Conservation (phyloP, 2,888 invertebrate species). For the Acanthosepion pharaonis region DNA sequence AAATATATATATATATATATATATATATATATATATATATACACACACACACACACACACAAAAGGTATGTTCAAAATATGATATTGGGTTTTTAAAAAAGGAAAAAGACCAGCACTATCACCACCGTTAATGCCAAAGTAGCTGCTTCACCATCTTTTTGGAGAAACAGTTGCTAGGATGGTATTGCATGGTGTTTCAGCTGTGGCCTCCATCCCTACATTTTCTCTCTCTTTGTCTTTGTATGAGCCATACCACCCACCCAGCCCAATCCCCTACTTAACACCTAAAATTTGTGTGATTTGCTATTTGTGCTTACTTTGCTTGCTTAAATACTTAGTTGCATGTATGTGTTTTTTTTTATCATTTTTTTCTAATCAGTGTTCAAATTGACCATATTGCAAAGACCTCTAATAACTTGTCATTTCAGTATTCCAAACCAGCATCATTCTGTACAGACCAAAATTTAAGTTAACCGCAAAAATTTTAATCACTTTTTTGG, state of each 20-base stretch:
- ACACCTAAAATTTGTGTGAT: neutral
- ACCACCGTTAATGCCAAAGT: neutral
- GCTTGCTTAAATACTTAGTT: neutral
- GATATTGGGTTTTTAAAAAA: neutral
- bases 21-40: too few species aligned
- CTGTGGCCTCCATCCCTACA: too few species aligned
- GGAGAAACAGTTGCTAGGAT: neutral
- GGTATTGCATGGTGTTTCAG: neutral
- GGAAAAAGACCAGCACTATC: neutral
- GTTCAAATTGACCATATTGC: neutral
- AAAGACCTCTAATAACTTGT: neutral
- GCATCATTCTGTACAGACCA: too few species aligned
- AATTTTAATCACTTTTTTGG: too few species aligned
- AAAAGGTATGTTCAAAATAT: neutral
- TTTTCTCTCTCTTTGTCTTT: neutral
- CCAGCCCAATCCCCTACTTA: neutral
- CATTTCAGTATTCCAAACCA: too few species aligned
- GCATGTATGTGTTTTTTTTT: neutral
- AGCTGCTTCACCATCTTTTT: neutral
- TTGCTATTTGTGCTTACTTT: neutral
- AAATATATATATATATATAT: too few species aligned
- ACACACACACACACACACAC: too few species aligned
- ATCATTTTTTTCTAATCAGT: neutral
- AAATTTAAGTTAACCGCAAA: too few species aligned
- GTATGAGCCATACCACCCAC: neutral